These are phyloP conservation scores for Sebastes matsubarae DNA, from an alignment of 2,797 vertebrate genomes.

Conservation along the genomic window DNA sequence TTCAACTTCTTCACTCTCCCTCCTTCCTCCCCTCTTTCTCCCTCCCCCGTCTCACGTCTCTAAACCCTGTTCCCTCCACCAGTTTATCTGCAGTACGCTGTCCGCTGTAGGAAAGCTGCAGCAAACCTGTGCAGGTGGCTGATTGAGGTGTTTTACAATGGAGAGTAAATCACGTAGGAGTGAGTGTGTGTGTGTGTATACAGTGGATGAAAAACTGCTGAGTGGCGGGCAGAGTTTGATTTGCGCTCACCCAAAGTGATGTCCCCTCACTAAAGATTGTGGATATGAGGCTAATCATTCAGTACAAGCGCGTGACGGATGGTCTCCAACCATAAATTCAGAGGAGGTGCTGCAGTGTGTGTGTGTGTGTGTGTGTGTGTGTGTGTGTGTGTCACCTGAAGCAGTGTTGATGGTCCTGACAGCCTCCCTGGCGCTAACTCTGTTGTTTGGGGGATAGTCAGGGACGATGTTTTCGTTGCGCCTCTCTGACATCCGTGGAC, in stretches of 20 bases:
- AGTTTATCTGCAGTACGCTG: conserved; percentile 1
- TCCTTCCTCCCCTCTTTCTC: not conserved
- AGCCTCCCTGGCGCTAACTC: conserved; percentile 83
- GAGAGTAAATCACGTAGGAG: conserved; percentile 3
- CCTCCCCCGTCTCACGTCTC: not conserved
- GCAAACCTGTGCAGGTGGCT: conserved; percentile 22
- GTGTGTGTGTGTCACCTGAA: conserved; percentile 72
- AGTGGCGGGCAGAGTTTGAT: conserved; percentile 31
- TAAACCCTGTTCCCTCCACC: not conserved
- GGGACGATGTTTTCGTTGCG: conserved; percentile 83
- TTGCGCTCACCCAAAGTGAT: conserved; percentile 10
- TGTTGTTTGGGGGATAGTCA: conserved; percentile 86
- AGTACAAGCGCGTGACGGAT: conserved; percentile 12
- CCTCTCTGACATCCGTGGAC: conserved; percentile 77
- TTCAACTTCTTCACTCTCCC: not conserved
- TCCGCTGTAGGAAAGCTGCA: not conserved
- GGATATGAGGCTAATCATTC: conserved; percentile 24
- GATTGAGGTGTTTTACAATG: conserved; percentile 22
- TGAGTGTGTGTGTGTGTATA: not conserved
- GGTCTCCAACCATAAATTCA: not conserved
- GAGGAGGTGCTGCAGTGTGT: not conserved
- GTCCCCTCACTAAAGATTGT: not conserved
- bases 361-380: not conserved
- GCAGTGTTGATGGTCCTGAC: conserved; percentile 86
- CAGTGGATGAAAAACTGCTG: conserved; percentile 35